A percentile compares a stretch with the other conserved stretches of the same genome.
Evolutionary conservation across 2,888 invertebrate genomes (phyloP).

Genomic region (Brenthis ino): DNA sequence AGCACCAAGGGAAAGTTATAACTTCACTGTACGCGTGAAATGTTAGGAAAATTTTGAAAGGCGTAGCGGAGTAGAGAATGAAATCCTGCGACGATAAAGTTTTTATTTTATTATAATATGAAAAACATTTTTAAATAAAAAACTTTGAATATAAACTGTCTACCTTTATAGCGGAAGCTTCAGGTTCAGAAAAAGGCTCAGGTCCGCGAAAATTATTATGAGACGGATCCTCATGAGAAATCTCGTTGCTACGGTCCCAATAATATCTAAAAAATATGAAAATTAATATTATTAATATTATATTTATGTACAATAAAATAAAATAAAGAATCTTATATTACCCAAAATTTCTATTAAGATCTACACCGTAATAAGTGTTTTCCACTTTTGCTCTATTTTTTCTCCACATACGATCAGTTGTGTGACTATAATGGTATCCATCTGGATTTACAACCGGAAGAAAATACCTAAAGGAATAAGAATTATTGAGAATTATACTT

Average conservation of each 20-base stretch:
- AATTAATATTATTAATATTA: background rate
- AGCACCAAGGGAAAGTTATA: slow-evolving; percentile 74
- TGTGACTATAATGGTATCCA: slow-evolving; percentile 92
- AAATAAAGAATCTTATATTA: slow-evolving; percentile 40
- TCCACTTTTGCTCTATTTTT: slow-evolving; percentile 85
- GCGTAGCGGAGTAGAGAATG: slow-evolving; percentile 67
- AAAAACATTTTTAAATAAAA: background rate
- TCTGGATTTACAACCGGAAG: slow-evolving; percentile 91
- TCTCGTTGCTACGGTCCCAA: slow-evolving; percentile 71
- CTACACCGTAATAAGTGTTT: slow-evolving; percentile 85
- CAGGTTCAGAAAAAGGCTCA: slow-evolving; percentile 72
- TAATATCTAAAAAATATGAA: slow-evolving; percentile 47
- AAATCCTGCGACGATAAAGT: slow-evolving; percentile 54
- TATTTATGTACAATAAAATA: background rate
- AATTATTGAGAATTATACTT: background rate
- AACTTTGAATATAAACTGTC: background rate
- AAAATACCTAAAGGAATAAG: slow-evolving; percentile 78
- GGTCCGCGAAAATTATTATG: slow-evolving; percentile 66
- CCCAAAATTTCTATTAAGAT: slow-evolving; percentile 94
- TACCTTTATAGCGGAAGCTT: slow-evolving; percentile 69
- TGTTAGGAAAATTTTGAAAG: slow-evolving; percentile 71
- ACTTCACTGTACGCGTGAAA: slow-evolving; percentile 72
- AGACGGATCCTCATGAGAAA: slow-evolving; percentile 57
- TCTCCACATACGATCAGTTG: slow-evolving; percentile 90
- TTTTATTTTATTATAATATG: background rate